These are phyloP conservation scores for Quadroppia sp. DNA, from an alignment of 2,888 invertebrate genomes.

Conservation along the genomic window DNA sequence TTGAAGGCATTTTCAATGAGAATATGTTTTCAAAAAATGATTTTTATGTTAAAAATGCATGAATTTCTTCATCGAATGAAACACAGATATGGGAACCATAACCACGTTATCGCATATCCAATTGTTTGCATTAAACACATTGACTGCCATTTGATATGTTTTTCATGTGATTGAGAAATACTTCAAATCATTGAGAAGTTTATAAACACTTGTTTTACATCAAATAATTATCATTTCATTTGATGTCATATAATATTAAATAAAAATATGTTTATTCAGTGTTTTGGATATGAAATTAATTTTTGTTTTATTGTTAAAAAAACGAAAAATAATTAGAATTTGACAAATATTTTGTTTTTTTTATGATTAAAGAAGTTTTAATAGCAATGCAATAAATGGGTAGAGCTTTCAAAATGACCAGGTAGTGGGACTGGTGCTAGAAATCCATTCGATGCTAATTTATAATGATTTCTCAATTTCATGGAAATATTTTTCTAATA, in stretches of 20 bases:
- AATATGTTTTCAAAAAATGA: background rate
- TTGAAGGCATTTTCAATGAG: background rate
- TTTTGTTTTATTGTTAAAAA: too few species aligned
- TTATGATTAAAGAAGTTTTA: background rate
- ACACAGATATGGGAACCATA: conserved; percentile 18
- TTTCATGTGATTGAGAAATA: too few species aligned
- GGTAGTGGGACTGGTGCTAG: too few species aligned
- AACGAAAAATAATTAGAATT: too few species aligned
- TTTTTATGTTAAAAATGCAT: too few species aligned
- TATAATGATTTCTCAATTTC: too few species aligned
- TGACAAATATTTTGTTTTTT: background rate
- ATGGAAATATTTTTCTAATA: too few species aligned
- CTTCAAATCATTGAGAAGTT: background rate
- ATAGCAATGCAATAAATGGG: background rate
- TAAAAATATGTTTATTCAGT: too few species aligned
- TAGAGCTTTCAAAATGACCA: too few species aligned
- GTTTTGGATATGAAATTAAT: too few species aligned
- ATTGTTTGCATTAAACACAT: background rate
- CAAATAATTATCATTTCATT: background rate
- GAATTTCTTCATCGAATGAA: too few species aligned
- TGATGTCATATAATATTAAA: background rate
- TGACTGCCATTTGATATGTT: background rate
- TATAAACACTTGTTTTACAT: conserved; percentile 14
- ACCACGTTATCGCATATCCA: background rate
- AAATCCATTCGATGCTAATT: too few species aligned